phyloP scores from a whole-genome alignment of 92 coral and sea anemone genomes.

The Siderastrea radians region DNA sequence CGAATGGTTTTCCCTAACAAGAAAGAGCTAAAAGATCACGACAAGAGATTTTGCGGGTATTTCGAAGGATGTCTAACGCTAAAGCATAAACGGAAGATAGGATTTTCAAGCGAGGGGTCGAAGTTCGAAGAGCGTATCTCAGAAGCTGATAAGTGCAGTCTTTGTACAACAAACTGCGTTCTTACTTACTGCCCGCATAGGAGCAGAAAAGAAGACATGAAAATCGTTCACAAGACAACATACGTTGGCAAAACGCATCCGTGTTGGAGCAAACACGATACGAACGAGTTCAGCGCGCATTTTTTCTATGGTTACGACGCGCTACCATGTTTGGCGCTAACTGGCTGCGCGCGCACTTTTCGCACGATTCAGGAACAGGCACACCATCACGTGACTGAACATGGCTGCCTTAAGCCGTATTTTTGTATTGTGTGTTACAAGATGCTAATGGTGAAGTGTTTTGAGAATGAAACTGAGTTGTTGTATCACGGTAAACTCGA shows the following conservation, averaged over 20 bases:
- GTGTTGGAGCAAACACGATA: constrained; percentile 80
- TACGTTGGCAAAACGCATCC: constrained; percentile 91
- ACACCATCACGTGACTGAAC: constrained; percentile 93
- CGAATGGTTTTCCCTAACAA: constrained; percentile 71
- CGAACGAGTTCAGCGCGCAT: constrained; percentile 78
- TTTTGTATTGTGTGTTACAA: constrained; percentile 88
- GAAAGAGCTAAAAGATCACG: constrained; percentile 71
- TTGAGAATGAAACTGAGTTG: constrained; percentile 86
- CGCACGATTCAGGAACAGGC: constrained; percentile 87
- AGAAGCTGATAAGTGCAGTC: constrained; percentile 57
- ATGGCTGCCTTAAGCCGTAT: constrained; percentile 86
- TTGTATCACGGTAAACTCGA: constrained; percentile 83
- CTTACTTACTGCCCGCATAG: constrained; percentile 78
- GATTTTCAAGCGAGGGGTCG: constrained; percentile 43
- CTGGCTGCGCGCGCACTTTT: constrained; percentile 86
- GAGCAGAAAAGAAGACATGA: constrained; percentile 80
- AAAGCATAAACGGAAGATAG: constrained; percentile 49
- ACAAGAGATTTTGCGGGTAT: constrained; percentile 80
- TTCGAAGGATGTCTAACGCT: constrained; percentile 81
- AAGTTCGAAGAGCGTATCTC: constrained; percentile 27
- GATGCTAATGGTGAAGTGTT: constrained; percentile 74
- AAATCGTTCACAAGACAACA: constrained; percentile 70
- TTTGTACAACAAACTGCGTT: constrained; percentile 75
- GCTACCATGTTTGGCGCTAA: constrained; percentile 86
- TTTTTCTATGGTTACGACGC: constrained; percentile 85